Base-by-base conservation (phyloP, 2,797 vertebrate genomes). In the Sternotherus odoratus region DNA sequence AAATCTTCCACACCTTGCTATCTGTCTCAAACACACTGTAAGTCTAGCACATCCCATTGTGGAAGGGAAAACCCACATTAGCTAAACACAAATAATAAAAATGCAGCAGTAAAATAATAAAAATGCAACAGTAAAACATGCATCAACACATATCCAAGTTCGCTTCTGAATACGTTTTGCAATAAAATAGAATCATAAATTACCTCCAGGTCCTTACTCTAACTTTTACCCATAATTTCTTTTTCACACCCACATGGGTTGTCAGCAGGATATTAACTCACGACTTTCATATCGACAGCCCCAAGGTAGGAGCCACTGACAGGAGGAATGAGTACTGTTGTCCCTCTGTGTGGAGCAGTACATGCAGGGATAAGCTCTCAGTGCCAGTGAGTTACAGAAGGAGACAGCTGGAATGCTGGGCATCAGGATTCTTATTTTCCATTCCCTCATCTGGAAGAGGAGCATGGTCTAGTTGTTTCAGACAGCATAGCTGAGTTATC, bases 41-140 rank as follows among this genome's bases (percentile, higher is more conserved):
- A 49, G 12, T 69, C n/a, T 80, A 13, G 30, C 33, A 60, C 30
- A 74, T 48, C 21, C 5, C 53, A 0, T 48, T 63, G n/a, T 56
- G 30, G 57, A 79, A 88, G 83, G 49, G 6, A 57, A 39, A 79
- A 5, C 6, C 5, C 3, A 16, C 2, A 8, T 82, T 48, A 79
- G 60, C 81, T 19, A 88, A 93, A 94, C 85, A 4, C 5, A 79
- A 87, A 77, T 48, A 78, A 83, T 30, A 92, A 57, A 39, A 92
- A 91, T 19, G 4, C 48, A 15, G 39, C 23, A 36, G 19, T 82
- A 53, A 84, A 79, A 30, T 48, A 78, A 83, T 30, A 92, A 57
- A 39, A 92, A 91, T 19, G 4, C 48, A 15, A n/a, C 23, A 36
- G 19, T 82, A 53, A 84, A 79, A 30, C 0, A 2, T 86, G 60